A percentile compares a stretch with the other conserved stretches of the same genome.
Evolutionary conservation across 2,113 vertebrate species (phyloP).

Genomic region (Crotalus horridus): DNA sequence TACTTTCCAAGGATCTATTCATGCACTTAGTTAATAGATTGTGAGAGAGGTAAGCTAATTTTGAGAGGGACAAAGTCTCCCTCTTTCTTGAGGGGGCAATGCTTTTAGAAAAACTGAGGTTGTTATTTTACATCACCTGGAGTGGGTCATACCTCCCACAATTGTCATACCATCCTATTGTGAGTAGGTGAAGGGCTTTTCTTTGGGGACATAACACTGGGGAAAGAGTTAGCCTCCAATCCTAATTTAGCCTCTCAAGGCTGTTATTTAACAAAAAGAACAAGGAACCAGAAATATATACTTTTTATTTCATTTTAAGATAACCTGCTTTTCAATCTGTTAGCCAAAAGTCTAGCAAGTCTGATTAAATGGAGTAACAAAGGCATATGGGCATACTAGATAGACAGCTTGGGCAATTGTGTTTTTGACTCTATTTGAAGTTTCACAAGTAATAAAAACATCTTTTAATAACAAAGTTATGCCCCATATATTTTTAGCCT

Average conservation of each 20-base stretch:
- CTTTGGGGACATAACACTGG: not conserved
- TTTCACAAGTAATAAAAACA: slow-evolving; percentile 14
- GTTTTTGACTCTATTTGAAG: not conserved
- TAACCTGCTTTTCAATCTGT: not conserved
- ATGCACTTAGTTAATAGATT: not conserved
- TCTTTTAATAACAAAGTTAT: not conserved
- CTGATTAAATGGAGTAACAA: not conserved
- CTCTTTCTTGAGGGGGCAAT: not conserved
- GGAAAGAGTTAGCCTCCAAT: not conserved
- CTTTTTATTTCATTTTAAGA: not conserved
- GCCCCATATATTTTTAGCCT: slow-evolving; percentile 4
- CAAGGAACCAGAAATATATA: not conserved
- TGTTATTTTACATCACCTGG: not conserved
- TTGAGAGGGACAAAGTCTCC: not conserved
- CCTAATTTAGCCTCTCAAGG: not conserved
- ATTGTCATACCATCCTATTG: not conserved
- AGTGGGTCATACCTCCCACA: not conserved
- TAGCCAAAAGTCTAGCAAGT: slow-evolving; percentile 8
- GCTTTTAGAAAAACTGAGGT: not conserved
- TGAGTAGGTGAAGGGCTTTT: not conserved
- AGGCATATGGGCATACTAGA: not conserved
- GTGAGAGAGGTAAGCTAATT: not conserved
- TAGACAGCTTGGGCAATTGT: not conserved
- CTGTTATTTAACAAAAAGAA: not conserved
- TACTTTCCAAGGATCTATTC: not conserved